These are phyloP conservation scores for Pinna nobilis DNA, from an alignment of 1,140 invertebrate species.

Conservation along the genomic window DNA sequence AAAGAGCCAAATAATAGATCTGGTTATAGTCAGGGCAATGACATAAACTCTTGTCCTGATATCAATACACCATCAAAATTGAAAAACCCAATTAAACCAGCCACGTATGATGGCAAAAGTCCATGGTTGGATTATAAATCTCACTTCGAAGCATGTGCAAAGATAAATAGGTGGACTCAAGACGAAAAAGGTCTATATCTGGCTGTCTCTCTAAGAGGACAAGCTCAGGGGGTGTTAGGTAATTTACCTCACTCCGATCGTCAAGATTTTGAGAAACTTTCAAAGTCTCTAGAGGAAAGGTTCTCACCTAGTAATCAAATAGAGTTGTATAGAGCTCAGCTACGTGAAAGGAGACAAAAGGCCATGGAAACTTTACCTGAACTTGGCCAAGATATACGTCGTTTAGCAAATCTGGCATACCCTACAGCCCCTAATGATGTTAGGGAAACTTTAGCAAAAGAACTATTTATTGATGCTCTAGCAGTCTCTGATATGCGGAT, in stretches of 20 bases:
- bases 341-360: slow-evolving; percentile 11
- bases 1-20: no score
- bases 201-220: slow-evolving; percentile 24
- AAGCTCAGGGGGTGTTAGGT: slow-evolving; percentile 27
- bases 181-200: slow-evolving; percentile 26
- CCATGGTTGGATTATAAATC: slow-evolving; percentile 33
- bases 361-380: slow-evolving; percentile 23
- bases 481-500: slow-evolving; percentile 18
- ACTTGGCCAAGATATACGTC: slow-evolving; percentile 21
- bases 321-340: slow-evolving; percentile 4
- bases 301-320: slow-evolving; percentile 10
- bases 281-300: not conserved
- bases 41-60: no score
- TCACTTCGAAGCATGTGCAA: slow-evolving; percentile 36
- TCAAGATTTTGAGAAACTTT: not conserved
- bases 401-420: slow-evolving; percentile 28
- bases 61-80: no score
- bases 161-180: slow-evolving; percentile 11
- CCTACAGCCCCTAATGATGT: slow-evolving; percentile 26
- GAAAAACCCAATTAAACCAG: no score
- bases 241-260: not conserved
- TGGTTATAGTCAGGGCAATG: no score
- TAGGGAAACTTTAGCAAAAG: slow-evolving; percentile 18
- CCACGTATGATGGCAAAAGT: slow-evolving; percentile 26
- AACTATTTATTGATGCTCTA: slow-evolving; percentile 14